Base-by-base conservation (phyloP, 2,888 invertebrate genomes). In the Eristalis tenax region DNA sequence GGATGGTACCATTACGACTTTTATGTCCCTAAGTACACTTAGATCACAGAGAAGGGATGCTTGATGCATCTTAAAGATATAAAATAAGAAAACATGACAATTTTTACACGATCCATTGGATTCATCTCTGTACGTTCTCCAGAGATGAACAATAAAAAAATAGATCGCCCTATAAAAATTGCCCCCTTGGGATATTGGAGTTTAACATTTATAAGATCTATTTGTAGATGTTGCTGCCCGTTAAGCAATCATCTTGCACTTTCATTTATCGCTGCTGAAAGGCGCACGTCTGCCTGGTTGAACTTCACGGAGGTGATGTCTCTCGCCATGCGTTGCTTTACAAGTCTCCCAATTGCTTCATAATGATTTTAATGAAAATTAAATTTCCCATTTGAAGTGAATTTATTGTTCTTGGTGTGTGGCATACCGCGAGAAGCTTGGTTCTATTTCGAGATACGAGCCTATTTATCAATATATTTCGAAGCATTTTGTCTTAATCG, bases 331-430 rank as follows among this genome's bases (percentile, higher is more conserved):
- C 23, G 18, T 22, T 22, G 26, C 10, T 23, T 57, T 10, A 22
- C 38, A 43, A 40, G 13, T 11, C 66, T 56, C 78, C 86, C 66
- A 83, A 87, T 87, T 87, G 79, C 87, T 75, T 43, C 68, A 73
- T 91, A 91, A 91, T 91, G 91, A 90, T 90, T 92, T 91, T 91
- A 92, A 92, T 91, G 91, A 92, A 92, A 92, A 89, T 91, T 90
- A 90, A 92, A 92, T 92, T 90, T 90, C 89, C 89, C 76, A 76
- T 90, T 89, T 91, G 90, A 90, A 89, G 90, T 90, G 89, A 92
- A 92, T 92, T 92, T 91, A 92, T 92, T 91, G 91, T 91, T 90
- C 88, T 79, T 86, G 63, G 85, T 91, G 91, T 91, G 91, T 89
- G 91, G 91, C 90, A 91, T 71, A 8, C 23, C 57, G 5, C 26